Evolutionary conservation across 2,797 vertebrate species (phyloP).

Genomic region (Aplochiton taeniatus): DNA sequence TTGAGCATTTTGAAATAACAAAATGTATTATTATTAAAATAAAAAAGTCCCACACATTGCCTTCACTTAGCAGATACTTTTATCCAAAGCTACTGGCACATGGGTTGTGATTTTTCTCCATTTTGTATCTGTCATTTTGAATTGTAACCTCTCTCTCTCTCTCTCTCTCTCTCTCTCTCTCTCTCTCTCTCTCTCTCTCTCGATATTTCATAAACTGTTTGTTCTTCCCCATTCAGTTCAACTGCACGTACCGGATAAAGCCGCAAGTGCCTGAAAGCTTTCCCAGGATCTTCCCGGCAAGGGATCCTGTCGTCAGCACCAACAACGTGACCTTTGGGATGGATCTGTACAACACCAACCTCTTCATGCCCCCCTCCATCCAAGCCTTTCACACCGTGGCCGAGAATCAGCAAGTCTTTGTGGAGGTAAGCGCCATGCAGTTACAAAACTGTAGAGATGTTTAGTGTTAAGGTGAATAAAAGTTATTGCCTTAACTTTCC

Average conservation of each 20-base stretch:
- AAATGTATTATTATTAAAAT: too few species aligned
- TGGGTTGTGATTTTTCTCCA: too few species aligned
- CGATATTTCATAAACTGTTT: slow-evolving; percentile 2
- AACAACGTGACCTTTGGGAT: slow-evolving; percentile 84
- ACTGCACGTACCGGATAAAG: slow-evolving; percentile 82
- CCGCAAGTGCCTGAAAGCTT: slow-evolving; percentile 35
- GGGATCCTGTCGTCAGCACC: slow-evolving; percentile 28
- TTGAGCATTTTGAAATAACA: too few species aligned
- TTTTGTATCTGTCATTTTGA: too few species aligned
- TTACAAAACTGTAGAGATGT: neutral
- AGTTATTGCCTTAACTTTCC: neutral
- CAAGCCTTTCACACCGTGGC: slow-evolving; percentile 65
- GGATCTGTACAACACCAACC: slow-evolving; percentile 83
- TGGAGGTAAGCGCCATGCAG: slow-evolving; percentile 65
- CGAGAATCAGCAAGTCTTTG: slow-evolving; percentile 69
- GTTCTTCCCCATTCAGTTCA: slow-evolving; percentile 79
- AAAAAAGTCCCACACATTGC: too few species aligned
- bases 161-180: too few species aligned
- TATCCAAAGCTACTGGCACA: too few species aligned
- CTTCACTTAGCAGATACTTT: too few species aligned
- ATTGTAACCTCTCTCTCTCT: neutral
- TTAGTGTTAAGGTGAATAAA: too few species aligned
- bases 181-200: too few species aligned
- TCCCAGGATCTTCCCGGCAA: slow-evolving; percentile 28
- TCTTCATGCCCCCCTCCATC: slow-evolving; percentile 35